phyloP scores from a whole-genome alignment of 2,113 vertebrate genomes.

The Eolophus roseicapilla region DNA sequence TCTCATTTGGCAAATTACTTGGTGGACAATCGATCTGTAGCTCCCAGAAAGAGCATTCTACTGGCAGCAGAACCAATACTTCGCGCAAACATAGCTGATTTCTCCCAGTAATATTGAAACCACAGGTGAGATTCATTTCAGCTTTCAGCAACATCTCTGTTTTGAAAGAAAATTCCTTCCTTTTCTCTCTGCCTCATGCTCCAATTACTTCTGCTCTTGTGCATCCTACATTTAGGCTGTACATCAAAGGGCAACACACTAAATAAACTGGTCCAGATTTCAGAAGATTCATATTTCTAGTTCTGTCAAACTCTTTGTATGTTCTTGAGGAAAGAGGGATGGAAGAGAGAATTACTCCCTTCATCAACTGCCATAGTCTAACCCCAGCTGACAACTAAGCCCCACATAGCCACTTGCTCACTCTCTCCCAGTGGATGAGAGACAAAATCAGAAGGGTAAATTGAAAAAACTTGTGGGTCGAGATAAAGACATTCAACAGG shows the following conservation, averaged over 20 bases:
- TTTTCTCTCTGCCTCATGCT: neutral
- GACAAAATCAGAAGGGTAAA: neutral
- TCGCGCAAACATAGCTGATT: neutral
- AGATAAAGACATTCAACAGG: too few relatives aligned
- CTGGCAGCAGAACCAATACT: neutral
- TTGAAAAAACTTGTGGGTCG: too few relatives aligned
- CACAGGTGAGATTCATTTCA: neutral
- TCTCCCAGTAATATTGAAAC: neutral
- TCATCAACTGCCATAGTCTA: neutral
- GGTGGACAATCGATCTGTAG: neutral
- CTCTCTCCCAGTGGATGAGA: neutral
- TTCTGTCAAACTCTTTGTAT: neutral
- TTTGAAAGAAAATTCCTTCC: neutral
- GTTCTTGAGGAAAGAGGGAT: neutral
- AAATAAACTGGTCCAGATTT: neutral
- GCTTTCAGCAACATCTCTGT: neutral
- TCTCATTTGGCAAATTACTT: neutral
- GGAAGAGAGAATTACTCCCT: neutral
- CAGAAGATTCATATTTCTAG: neutral
- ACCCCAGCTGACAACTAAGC: neutral
- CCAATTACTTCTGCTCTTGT: neutral
- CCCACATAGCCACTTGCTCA: neutral
- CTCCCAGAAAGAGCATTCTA: neutral
- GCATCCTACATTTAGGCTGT: neutral
- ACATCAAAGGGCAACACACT: neutral